Percentiles rank a stretch among this genome's conserved stretches.
Evolutionary conservation across 2,113 vertebrate species (phyloP).

Genomic region (Talpa occidentalis): DNA sequence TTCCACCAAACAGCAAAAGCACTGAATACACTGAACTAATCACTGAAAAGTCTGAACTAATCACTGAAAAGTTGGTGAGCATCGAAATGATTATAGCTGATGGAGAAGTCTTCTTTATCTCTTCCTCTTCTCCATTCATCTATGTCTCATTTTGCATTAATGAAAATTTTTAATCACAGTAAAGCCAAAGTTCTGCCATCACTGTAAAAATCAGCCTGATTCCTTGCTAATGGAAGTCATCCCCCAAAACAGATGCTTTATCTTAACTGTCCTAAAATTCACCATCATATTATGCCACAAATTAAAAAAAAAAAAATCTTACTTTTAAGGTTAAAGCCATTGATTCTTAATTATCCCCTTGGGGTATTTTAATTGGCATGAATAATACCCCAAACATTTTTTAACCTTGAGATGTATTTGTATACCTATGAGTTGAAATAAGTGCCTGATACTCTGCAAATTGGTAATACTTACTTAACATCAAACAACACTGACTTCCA

Average conservation of each 20-base stretch:
- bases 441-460: background rate
- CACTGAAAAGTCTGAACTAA: background rate
- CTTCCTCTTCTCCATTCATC: background rate
- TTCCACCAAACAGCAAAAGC: background rate
- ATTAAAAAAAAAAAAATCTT: background rate
- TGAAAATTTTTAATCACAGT: background rate
- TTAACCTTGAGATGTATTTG: background rate
- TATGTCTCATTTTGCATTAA: background rate
- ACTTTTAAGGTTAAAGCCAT: background rate
- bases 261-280: background rate
- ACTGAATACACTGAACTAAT: background rate
- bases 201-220: background rate
- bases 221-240: background rate
- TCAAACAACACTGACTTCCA: background rate
- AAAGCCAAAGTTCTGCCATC: background rate
- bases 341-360: background rate
- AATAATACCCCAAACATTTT: background rate
- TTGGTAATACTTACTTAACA: background rate
- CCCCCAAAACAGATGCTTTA: background rate
- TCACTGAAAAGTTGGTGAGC: background rate
- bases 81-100: background rate
- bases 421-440: background rate
- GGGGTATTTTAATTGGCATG: background rate
- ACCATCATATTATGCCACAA: background rate
- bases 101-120: background rate